A percentile compares a stretch with the other conserved stretches of the same genome.
Conservation (phyloP, 1,140 invertebrate genomes). For the Drosophila virilis region DNA sequence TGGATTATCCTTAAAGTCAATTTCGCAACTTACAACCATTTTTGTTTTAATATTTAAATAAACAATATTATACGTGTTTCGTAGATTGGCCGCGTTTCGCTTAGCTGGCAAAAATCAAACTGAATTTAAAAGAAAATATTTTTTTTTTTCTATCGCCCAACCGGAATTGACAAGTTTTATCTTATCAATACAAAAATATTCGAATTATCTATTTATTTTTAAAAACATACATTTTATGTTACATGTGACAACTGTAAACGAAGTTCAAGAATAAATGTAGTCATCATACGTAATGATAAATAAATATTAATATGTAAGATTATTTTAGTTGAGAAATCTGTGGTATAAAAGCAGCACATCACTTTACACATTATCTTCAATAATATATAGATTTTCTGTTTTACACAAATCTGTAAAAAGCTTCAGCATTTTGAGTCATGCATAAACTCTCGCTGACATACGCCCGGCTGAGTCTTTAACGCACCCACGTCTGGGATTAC, state of each 20-base stretch:
- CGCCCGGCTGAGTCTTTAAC: neutral
- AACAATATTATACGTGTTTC: conserved; percentile 13
- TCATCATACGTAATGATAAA: neutral
- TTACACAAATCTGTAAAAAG: neutral
- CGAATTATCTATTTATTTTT: conserved; percentile 46
- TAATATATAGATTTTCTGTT: neutral
- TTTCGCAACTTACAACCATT: conserved; percentile 71
- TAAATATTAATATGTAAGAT: neutral
- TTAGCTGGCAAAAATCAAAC: conserved; percentile 27
- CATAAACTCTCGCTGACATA: neutral
- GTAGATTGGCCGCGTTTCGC: conserved; percentile 30
- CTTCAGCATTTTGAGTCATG: neutral
- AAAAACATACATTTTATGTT: conserved; percentile 35
- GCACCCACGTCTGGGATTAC: conserved; percentile 32
- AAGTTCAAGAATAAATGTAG: conserved; percentile 6
- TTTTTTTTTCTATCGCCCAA: conserved; percentile 17
- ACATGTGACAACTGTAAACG: conserved; percentile 24
- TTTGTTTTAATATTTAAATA: neutral
- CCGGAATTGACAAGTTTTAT: conserved; percentile 43
- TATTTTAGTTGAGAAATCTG: neutral
- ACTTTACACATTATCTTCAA: no score
- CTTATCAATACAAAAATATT: conserved; percentile 54
- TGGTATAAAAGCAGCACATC: no score
- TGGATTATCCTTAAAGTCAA: conserved; percentile 84
- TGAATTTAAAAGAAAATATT: conserved; percentile 32